phyloP scores from a whole-genome alignment of 2,113 vertebrate species.

The Vicugna pacos region DNA sequence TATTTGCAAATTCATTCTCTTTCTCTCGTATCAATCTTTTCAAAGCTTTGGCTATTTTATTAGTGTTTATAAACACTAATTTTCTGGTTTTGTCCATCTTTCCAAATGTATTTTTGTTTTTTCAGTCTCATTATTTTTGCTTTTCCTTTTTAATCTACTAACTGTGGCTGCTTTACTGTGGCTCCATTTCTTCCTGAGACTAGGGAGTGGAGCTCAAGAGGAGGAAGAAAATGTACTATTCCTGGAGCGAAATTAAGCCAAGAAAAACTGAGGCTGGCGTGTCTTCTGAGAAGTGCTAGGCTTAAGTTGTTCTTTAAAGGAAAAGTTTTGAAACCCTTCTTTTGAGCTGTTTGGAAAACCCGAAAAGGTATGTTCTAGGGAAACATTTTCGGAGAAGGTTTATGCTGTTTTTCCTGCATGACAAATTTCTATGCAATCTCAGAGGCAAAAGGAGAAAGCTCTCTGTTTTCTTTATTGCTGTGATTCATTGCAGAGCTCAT shows the following conservation, averaged over 20 bases:
- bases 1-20: not conserved
- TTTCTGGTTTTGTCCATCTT: not conserved
- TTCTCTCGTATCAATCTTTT: not conserved
- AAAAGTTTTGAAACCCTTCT: not conserved
- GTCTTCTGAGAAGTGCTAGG: constrained; percentile 40
- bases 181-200: not conserved
- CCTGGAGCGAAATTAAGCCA: constrained; percentile 38
- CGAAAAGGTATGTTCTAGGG: not conserved
- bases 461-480: constrained; percentile 30
- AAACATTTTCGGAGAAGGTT: constrained; percentile 6
- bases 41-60: not conserved
- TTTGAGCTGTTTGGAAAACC: constrained; percentile 30
- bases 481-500: not conserved
- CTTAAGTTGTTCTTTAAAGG: constrained; percentile 39
- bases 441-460: not conserved
- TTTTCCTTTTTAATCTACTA: not conserved
- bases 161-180: not conserved
- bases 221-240: not conserved
- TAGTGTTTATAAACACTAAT: not conserved
- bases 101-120: not conserved
- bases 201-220: not conserved
- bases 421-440: not conserved
- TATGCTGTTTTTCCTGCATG: constrained; percentile 35
- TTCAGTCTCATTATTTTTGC: not conserved
- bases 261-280: constrained; percentile 40